Evolutionary conservation across 2,113 vertebrate genomes (phyloP).

Genomic region (Junco hyemalis): DNA sequence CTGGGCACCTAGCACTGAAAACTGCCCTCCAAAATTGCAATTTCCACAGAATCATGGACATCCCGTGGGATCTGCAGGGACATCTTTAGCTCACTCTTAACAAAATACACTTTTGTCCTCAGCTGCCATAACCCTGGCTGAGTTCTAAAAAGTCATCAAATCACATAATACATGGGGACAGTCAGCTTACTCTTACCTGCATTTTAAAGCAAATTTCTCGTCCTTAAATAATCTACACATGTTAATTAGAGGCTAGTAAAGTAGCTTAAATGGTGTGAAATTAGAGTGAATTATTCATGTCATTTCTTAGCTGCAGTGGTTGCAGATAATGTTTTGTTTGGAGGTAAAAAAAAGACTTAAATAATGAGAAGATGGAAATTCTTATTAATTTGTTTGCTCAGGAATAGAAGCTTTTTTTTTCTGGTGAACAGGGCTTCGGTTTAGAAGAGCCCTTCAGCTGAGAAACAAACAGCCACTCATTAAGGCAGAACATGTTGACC

Average conservation of each 20-base stretch:
- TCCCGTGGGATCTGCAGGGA: neutral
- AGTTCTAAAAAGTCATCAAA: neutral
- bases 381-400: constrained; percentile 44
- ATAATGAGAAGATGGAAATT: constrained; percentile 34
- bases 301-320: constrained; percentile 33
- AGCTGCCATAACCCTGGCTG: neutral
- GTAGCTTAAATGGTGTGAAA: constrained; percentile 67
- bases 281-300: constrained; percentile 70
- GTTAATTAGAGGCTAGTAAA: constrained; percentile 71
- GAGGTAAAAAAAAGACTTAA: neutral
- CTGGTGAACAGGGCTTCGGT: constrained; percentile 7
- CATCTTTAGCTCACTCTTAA: neutral
- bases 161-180: constrained; percentile 17
- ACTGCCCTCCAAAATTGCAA: neutral
- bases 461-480: constrained; percentile 11
- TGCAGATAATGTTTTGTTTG: constrained; percentile 25
- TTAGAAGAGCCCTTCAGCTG: constrained; percentile 28
- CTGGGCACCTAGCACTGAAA: neutral
- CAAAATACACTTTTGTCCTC: neutral
- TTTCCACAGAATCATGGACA: neutral
- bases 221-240: constrained; percentile 68
- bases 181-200: constrained; percentile 55
- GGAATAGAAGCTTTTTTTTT: neutral
- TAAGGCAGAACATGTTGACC: neutral
- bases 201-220: constrained; percentile 70